Evolutionary conservation across 2,888 invertebrate genomes (phyloP).

Genomic region (Xiphydria camelus): DNA sequence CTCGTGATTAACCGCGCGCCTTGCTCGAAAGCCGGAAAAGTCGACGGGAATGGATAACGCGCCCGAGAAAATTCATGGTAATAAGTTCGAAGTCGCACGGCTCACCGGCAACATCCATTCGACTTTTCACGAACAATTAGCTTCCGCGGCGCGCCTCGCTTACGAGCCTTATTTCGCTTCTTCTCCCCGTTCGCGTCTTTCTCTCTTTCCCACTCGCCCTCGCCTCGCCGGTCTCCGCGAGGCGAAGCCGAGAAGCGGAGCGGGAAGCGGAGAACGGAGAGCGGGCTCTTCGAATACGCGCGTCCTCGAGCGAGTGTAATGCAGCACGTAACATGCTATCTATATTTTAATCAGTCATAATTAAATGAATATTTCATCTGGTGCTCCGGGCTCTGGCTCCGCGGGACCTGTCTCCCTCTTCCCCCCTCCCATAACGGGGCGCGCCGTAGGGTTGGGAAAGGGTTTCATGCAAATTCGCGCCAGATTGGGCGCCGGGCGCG

Average conservation of each 20-base stretch:
- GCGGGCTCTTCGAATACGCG: constrained; percentile 5
- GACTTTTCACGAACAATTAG: constrained; percentile 18
- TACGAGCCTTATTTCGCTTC: too few relatives aligned
- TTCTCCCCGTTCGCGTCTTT: too few relatives aligned
- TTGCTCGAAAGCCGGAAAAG: too few relatives aligned
- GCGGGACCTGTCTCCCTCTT: constrained; percentile 2
- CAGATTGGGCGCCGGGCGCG: constrained; percentile 36
- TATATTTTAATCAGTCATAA: constrained; percentile 53
- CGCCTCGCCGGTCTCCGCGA: background rate
- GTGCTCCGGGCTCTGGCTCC: constrained; percentile 22
- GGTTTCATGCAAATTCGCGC: constrained; percentile 46
- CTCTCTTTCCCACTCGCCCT: too few relatives aligned
- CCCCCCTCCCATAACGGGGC: constrained; percentile 21
- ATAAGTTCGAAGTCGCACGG: too few relatives aligned
- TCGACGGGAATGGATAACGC: too few relatives aligned
- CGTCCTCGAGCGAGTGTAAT: constrained; percentile 29
- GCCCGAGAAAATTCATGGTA: too few relatives aligned
- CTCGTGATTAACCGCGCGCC: too few relatives aligned
- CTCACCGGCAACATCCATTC: too few relatives aligned
- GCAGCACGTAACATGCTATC: constrained; percentile 48
- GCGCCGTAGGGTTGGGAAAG: constrained; percentile 33
- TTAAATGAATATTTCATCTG: constrained; percentile 54
- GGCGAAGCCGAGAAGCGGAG: too few relatives aligned
- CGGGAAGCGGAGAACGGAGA: too few relatives aligned
- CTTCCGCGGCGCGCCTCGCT: too few relatives aligned